Conservation (phyloP, 2,888 invertebrate species). For the Drosophila cognata region DNA sequence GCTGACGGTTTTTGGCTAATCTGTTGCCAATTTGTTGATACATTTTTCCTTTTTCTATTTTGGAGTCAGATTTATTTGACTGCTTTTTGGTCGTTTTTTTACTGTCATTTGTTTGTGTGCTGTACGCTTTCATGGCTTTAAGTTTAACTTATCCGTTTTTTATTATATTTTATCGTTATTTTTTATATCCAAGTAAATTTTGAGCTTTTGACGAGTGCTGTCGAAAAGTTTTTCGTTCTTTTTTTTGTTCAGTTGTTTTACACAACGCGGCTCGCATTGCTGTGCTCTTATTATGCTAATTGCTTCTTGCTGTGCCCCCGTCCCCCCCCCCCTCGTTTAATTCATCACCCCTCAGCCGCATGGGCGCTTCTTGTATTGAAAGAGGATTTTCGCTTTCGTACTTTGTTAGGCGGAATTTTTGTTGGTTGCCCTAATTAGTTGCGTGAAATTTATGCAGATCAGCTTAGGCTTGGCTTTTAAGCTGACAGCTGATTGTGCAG, state of each 20-base stretch:
- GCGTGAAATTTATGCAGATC: constrained; percentile 74
- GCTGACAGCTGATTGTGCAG: constrained; percentile 38
- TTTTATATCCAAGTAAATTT: constrained; percentile 10
- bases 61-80: constrained; percentile 4
- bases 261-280: constrained; percentile 29
- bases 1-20: constrained; percentile 70
- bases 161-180: not conserved
- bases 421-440: constrained; percentile 68
- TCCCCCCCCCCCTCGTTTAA: not conserved
- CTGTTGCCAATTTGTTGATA: constrained; percentile 69
- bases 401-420: constrained; percentile 26
- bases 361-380: constrained; percentile 44
- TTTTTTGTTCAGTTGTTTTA: constrained; percentile 24
- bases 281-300: constrained; percentile 64
- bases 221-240: constrained; percentile 12
- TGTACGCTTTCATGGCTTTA: constrained; percentile 24
- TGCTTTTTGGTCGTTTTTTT: constrained; percentile 2
- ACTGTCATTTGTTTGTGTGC: constrained; percentile 1
- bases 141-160: constrained; percentile 2
- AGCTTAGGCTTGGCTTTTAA: constrained; percentile 40
- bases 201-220: constrained; percentile 26
- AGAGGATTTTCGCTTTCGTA: constrained; percentile 28
- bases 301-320: constrained; percentile 4
- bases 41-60: constrained; percentile 15
- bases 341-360: not conserved